Conservation (phyloP, 2,888 invertebrate genomes). For the Steinernema carpocapsae region DNA sequence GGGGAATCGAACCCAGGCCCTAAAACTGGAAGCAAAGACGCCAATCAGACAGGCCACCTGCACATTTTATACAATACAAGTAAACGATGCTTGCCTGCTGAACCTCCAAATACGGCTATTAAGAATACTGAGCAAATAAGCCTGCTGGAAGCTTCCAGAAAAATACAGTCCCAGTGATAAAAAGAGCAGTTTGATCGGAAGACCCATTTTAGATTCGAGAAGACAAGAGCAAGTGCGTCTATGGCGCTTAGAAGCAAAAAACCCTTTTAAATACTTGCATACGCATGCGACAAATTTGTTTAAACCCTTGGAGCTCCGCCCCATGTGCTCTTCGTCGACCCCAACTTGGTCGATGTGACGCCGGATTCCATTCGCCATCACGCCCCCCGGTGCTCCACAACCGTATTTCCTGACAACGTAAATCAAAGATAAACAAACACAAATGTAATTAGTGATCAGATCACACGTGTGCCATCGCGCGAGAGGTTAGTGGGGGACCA, state of each 20-base stretch:
- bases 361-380: no score
- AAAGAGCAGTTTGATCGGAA: slow-evolving; percentile 7
- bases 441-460: no score
- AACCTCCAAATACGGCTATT: slow-evolving; percentile 20
- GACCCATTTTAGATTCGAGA: neutral
- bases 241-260: neutral
- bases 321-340: neutral
- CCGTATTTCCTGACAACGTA: no score
- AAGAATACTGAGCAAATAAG: slow-evolving; percentile 17
- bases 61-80: neutral
- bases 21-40: no score
- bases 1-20: no score
- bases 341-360: slow-evolving; percentile 24
- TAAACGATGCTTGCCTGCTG: slow-evolving; percentile 1
- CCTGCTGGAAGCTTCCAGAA: slow-evolving; percentile 15
- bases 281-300: neutral
- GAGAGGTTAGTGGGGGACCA: no score
- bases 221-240: neutral
- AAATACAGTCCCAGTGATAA: slow-evolving; percentile 1
- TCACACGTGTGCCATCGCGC: no score
- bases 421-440: no score
- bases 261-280: neutral
- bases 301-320: neutral
- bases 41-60: no score
- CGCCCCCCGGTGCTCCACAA: no score